Base-by-base conservation (phyloP, 2,113 vertebrate genomes). In the Puffinus mauretanicus region DNA sequence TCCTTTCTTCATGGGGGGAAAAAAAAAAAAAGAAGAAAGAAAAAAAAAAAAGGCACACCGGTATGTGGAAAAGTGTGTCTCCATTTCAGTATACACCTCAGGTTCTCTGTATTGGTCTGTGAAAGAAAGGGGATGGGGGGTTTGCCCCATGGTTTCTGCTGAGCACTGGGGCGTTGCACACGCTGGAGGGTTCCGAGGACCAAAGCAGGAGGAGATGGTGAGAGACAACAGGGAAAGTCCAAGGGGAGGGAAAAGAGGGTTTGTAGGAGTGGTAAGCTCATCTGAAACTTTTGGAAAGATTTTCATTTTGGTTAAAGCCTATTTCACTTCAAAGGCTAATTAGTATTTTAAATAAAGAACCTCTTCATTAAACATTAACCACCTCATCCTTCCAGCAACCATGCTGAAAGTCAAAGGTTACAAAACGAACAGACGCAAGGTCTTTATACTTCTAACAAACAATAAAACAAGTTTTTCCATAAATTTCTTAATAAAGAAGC, bases 71-170 rank as follows among this genome's bases (percentile, higher is more conserved):
- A 84, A 96, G 54, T 12, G 44, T 46, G 81, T 69, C 75, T 71
- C 86, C 40, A 76, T 61, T 94, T 91, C 78, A 91, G 40, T 13
- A 55, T 64, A 77, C 69, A 86, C 90, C 95, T 95, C 88, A 71
- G 83, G n/a, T 32, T 79, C 34, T 42, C 54, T 78, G 52, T 9
- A n/a, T 66, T 80, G 40, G 38, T 61, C 73, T 36, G 21, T 9
- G 47, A 42, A 73, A 73, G 36, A 86, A 92, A 75, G 25, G 22
- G 46, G 14, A 73, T 4, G 3, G 26, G 8, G 8, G 13, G 0
- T 3, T 20, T 82, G 22, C 32, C 20, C 36, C 11, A 3, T 2
- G 40, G n/a, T 49, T 88, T 77, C 66, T 93, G 71, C 71, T 61
- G 29, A 82, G 64, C 27, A 10, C 34, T 8, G 4, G 5, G 25